Conservation (phyloP, 2,888 invertebrate species). For the Heterodera filipjevi region DNA sequence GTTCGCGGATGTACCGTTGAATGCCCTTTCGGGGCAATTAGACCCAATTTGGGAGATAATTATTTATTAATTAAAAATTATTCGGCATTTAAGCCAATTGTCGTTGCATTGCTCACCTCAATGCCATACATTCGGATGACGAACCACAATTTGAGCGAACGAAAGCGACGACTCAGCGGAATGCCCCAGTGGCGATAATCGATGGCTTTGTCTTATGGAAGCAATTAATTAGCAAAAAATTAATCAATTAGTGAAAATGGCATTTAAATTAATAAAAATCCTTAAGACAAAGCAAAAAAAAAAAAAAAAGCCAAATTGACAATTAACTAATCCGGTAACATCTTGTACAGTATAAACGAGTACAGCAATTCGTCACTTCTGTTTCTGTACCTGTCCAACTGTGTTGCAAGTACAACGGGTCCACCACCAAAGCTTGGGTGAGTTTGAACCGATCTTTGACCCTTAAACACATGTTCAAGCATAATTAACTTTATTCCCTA, state of each 20-base stretch:
- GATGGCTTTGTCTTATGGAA: slow-evolving; percentile 67
- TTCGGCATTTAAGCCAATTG: not conserved
- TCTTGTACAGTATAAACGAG: no score
- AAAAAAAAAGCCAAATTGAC: not conserved
- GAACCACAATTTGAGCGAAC: slow-evolving; percentile 95
- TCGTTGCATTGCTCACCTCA: slow-evolving; percentile 71
- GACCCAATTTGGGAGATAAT: not conserved
- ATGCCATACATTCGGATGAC: slow-evolving; percentile 91
- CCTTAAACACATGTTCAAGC: slow-evolving; percentile 70
- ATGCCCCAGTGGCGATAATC: slow-evolving; percentile 97
- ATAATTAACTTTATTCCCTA: no score
- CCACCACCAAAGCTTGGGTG: slow-evolving; percentile 93
- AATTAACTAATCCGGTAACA: not conserved
- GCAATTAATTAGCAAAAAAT: not conserved
- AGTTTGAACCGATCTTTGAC: slow-evolving; percentile 85
- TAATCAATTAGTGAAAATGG: not conserved
- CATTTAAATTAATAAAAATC: not conserved
- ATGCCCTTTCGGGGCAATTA: not conserved
- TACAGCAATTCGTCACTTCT: slow-evolving; percentile 36
- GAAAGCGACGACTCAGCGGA: slow-evolving; percentile 88
- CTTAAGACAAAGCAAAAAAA: no score
- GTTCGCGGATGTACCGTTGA: slow-evolving; percentile 46
- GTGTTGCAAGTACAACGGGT: slow-evolving; percentile 95
- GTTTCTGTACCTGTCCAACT: slow-evolving; percentile 78
- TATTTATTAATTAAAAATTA: not conserved